Evolutionary conservation across 2,797 vertebrate species (phyloP).

Genomic region (Xerus rutilus): DNA sequence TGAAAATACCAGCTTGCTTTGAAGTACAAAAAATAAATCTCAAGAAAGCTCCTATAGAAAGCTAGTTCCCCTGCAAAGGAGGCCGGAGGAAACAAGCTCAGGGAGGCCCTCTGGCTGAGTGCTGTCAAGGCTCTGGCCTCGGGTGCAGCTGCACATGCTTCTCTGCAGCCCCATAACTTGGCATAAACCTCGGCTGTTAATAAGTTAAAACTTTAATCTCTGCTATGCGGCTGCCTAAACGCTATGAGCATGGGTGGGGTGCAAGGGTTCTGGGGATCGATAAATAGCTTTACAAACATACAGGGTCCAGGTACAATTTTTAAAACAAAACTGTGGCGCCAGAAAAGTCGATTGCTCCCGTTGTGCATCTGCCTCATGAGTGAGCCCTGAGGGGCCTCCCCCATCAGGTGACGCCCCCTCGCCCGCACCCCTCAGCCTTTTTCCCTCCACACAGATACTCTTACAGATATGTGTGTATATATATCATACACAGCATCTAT

Average conservation of each 20-base stretch:
- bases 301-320: constrained; percentile 95
- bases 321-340: constrained; percentile 90
- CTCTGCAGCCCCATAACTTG: constrained; percentile 87
- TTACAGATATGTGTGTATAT: constrained; percentile 83
- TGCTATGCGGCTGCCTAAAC: constrained; percentile 90
- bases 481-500: constrained; percentile 88
- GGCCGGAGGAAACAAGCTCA: constrained; percentile 66
- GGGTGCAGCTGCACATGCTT: constrained; percentile 73
- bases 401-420: neutral
- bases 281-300: constrained; percentile 99
- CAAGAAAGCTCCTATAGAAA: constrained; percentile 85
- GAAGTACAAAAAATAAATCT: constrained; percentile 74
- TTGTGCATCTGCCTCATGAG: constrained; percentile 76
- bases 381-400: neutral
- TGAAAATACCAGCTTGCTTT: constrained; percentile 88
- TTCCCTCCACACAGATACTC: constrained; percentile 81
- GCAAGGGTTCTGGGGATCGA: constrained; percentile 89
- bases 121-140: neutral
- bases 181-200: constrained; percentile 92
- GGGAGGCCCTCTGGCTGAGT: too few species aligned
- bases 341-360: constrained; percentile 60
- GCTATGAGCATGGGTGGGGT: constrained; percentile 86
- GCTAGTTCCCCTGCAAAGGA: constrained; percentile 85
- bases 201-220: constrained; percentile 94
- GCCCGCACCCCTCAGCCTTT: constrained; percentile 49